phyloP scores from a whole-genome alignment of 2,888 invertebrate genomes.

The Apotomis betuletana region DNA sequence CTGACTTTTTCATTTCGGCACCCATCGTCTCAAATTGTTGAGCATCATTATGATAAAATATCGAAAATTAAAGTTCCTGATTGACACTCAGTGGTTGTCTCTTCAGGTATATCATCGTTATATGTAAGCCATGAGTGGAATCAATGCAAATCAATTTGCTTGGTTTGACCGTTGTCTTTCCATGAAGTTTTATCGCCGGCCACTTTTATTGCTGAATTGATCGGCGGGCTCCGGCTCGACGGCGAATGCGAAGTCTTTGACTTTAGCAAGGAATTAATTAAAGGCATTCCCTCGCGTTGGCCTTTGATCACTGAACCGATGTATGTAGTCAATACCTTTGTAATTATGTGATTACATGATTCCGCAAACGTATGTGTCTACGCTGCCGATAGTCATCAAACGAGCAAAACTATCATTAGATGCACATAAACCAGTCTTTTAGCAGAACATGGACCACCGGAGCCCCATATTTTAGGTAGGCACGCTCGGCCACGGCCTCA shows the following conservation, averaged over 20 bases:
- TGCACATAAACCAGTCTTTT: background rate
- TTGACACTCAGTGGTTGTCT: too few relatives aligned
- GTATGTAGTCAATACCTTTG: too few relatives aligned
- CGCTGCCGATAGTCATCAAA: background rate
- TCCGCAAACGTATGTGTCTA: too few relatives aligned
- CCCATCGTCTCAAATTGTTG: too few relatives aligned
- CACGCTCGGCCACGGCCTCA: background rate
- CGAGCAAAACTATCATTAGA: background rate
- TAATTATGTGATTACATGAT: too few relatives aligned
- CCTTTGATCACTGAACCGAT: too few relatives aligned
- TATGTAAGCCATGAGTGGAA: background rate
- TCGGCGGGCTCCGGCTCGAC: background rate
- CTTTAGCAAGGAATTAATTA: constrained; percentile 4
- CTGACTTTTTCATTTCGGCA: too few relatives aligned
- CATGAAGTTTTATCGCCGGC: background rate
- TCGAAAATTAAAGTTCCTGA: too few relatives aligned
- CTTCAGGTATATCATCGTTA: too few relatives aligned
- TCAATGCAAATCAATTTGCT: constrained; percentile 11
- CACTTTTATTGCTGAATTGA: constrained; percentile 7
- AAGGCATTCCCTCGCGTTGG: background rate
- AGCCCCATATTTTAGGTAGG: constrained; percentile 5
- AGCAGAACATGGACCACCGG: too few relatives aligned
- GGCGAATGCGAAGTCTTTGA: background rate
- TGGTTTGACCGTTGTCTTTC: background rate
- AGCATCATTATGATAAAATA: too few relatives aligned